Evolutionary conservation across 1,140 invertebrate species (phyloP), one percentile per base, ranked within the genome.

Genomic region (Aphaenogaster ashmeadi): DNA sequence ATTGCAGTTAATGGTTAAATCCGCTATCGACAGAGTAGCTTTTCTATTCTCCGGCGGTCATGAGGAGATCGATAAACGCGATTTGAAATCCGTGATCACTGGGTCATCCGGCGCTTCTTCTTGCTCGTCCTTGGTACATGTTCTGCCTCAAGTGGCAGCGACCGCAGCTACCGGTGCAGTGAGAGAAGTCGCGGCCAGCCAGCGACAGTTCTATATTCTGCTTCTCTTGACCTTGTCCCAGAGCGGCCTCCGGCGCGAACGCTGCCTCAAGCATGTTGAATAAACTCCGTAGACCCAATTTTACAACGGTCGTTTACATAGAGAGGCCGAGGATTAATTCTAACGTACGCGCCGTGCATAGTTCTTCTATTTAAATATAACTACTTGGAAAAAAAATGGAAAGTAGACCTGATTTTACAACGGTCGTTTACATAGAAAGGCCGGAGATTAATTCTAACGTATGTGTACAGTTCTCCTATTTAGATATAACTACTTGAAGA

Each of bases 181-280:
- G 44, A 83, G 69, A 72, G 80, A 83, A 83, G 80, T 72, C 79
- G 83, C 72, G 60, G 38, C 52, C 86, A 33, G 36, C 36, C 74
- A 84, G 90, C 79, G 89, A 91, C 89, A 91, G 87, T 91, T 91
- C 87, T 91, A 80, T 91, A 89, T 81, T 91, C 75, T 89, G 90
- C 90, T 89, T 91, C 88, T 91, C 88, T 91, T 91, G 90, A 91
- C 90, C 90, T 91, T 91, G 90, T 88, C 90, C 90, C 89, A 91
- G 88, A 91, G 90, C 89, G 86, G 75, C 84, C 72, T 71, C 89
- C 74, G 87, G 83, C 86, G 64, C 77, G 72, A 83, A 79, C 72
- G 87, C 67, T 87, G 87, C 87, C 85, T 86, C 84, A 66, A 74
- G 90, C 81, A 89, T 88, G 90, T 78, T 74, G 81, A 81, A 83